Conservation (phyloP, 37 sponge, comb jelly and placozoan species). For the Halichondria panicea region DNA sequence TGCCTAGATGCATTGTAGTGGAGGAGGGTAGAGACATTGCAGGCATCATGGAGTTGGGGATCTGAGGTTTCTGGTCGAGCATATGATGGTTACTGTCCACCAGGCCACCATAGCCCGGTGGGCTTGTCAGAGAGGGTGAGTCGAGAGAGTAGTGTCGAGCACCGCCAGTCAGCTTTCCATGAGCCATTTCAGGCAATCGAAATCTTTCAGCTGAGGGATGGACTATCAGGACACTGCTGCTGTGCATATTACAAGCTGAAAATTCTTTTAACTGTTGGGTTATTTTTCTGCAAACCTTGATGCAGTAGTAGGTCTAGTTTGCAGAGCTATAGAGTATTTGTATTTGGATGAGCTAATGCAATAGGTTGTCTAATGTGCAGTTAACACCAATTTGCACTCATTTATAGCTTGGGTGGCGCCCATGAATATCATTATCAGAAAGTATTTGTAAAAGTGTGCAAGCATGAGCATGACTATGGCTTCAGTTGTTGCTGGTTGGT, state of each 20-base stretch:
- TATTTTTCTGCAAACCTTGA: too few species aligned
- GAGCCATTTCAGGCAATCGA: slow-evolving; percentile 49
- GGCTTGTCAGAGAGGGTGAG: slow-evolving; percentile 65
- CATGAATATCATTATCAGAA: too few species aligned
- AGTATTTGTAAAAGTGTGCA: too few species aligned
- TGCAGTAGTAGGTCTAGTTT: too few species aligned
- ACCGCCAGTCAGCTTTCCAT: slow-evolving; percentile 23
- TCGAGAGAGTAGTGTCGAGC: slow-evolving; percentile 55
- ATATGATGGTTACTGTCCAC: neutral
- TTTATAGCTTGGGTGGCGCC: too few species aligned
- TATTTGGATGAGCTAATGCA: too few species aligned
- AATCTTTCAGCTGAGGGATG: slow-evolving; percentile 50
- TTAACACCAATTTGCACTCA: too few species aligned
- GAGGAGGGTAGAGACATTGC: neutral
- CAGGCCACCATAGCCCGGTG: slow-evolving; percentile 41
- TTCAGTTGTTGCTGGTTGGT: too few species aligned
- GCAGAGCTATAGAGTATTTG: too few species aligned
- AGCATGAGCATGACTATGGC: too few species aligned
- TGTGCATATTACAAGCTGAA: slow-evolving; percentile 44
- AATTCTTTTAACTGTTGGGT: too few species aligned
- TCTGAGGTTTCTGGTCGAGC: neutral
- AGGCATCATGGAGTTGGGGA: neutral
- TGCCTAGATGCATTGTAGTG: slow-evolving; percentile 16
- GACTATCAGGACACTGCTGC: slow-evolving; percentile 70
- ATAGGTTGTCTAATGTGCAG: too few species aligned